Evolutionary conservation across 2,797 vertebrate species (phyloP).

Genomic region (Centroberyx gerrardi): DNA sequence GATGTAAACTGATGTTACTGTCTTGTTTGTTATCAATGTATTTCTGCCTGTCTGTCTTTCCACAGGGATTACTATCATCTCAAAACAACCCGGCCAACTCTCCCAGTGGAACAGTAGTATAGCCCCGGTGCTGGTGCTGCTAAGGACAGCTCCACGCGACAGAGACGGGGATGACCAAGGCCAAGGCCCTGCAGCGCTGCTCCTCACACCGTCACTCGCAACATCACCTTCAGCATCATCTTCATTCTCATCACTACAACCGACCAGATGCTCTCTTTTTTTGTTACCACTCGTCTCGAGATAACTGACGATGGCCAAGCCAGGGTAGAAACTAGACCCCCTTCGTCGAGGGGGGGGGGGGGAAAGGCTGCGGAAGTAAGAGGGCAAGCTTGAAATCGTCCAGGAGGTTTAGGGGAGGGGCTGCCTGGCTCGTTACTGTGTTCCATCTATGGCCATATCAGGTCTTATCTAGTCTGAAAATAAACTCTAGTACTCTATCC

Average conservation of each 20-base stretch:
- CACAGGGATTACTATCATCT: conserved; percentile 94
- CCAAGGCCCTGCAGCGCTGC: conserved; percentile 71
- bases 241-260: conserved; percentile 57
- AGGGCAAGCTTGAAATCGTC: conserved; percentile 66
- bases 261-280: conserved; percentile 47
- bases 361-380: conserved; percentile 45
- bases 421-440: conserved; percentile 32
- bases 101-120: conserved; percentile 97
- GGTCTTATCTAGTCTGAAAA: conserved; percentile 59
- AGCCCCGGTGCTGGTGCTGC: conserved; percentile 88
- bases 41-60: conserved; percentile 74
- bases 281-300: conserved; percentile 46
- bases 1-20: conserved; percentile 36
- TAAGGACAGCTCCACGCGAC: conserved; percentile 82
- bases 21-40: conserved; percentile 67
- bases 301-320: conserved; percentile 47
- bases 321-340: conserved; percentile 47
- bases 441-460: conserved; percentile 64
- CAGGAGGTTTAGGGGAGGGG: conserved; percentile 49
- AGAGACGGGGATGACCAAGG: conserved; percentile 79
- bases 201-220: conserved; percentile 67
- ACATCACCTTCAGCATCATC: conserved; percentile 63
- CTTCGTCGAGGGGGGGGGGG: conserved; percentile 6
- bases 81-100: conserved; percentile 95
- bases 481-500: conserved; percentile 55